Conservation (phyloP, 2,888 invertebrate genomes). For the Cinara cedri region DNA sequence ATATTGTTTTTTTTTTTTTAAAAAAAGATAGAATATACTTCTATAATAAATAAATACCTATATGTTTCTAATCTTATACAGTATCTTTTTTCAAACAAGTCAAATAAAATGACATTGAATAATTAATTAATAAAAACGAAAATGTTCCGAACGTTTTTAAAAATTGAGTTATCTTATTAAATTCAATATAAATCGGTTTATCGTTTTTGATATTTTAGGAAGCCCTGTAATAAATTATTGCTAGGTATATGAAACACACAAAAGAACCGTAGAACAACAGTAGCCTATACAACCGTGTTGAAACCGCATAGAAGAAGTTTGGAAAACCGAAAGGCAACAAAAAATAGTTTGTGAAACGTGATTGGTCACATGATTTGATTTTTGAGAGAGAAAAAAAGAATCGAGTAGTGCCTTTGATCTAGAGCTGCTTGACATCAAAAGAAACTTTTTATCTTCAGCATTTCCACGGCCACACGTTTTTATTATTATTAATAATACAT, state of each 20-base stretch:
- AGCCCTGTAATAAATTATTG: constrained; percentile 22
- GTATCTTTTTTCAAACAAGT: no score
- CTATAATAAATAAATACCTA: no score
- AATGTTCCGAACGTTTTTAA: no score
- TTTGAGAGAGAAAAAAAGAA: constrained; percentile 31
- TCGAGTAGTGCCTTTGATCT: constrained; percentile 51
- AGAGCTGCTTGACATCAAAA: constrained; percentile 54
- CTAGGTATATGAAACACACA: not conserved
- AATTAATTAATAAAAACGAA: no score
- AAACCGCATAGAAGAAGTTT: constrained; percentile 17
- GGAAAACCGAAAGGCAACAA: constrained; percentile 31
- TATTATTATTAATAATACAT: constrained; percentile 54
- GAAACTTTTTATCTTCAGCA: constrained; percentile 50
- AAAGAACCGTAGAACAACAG: not conserved
- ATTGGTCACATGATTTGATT: constrained; percentile 56
- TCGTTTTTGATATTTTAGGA: not conserved
- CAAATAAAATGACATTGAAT: no score
- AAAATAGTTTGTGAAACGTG: constrained; percentile 52
- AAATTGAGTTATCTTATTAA: no score
- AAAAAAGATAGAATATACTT: no score
- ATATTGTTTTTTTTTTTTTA: no score
- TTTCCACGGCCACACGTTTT: constrained; percentile 49
- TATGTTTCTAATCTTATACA: no score
- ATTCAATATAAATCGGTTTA: not conserved
- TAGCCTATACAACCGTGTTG: constrained; percentile 7